Evolutionary conservation across 2,113 vertebrate genomes (phyloP).

Genomic region (Thomomys bottae): DNA sequence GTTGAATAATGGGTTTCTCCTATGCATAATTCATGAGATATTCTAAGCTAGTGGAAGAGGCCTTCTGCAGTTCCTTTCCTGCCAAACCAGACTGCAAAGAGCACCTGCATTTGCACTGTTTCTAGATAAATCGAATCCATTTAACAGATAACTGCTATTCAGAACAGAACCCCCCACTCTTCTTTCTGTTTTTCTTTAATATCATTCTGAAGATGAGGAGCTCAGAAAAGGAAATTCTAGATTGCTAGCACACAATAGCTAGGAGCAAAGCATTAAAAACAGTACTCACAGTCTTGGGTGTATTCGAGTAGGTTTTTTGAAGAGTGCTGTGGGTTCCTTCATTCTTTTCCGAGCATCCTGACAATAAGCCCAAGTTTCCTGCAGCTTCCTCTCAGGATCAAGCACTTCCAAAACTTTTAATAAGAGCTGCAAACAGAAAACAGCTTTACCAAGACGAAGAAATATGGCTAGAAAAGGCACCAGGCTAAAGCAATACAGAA

Average conservation of each 20-base stretch:
- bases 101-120: fast-evolving
- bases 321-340: neutral
- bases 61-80: neutral
- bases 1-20: neutral
- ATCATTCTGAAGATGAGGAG: neutral
- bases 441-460: neutral
- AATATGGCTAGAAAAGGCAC: neutral
- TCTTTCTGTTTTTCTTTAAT: neutral
- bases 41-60: neutral
- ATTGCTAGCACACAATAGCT: neutral
- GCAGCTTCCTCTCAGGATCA: constrained; percentile 82
- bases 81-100: neutral
- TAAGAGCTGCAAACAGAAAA: constrained; percentile 83
- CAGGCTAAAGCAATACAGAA: neutral
- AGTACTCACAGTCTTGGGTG: constrained; percentile 29
- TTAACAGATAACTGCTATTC: neutral
- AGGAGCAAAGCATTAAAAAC: neutral
- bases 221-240: neutral
- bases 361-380: constrained; percentile 52
- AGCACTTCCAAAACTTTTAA: constrained; percentile 83
- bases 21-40: neutral
- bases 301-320: neutral
- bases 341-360: neutral
- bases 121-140: neutral
- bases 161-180: too few species aligned